Base-by-base conservation (phyloP, 2,113 vertebrate species). In the Eubucco bourcierii region DNA sequence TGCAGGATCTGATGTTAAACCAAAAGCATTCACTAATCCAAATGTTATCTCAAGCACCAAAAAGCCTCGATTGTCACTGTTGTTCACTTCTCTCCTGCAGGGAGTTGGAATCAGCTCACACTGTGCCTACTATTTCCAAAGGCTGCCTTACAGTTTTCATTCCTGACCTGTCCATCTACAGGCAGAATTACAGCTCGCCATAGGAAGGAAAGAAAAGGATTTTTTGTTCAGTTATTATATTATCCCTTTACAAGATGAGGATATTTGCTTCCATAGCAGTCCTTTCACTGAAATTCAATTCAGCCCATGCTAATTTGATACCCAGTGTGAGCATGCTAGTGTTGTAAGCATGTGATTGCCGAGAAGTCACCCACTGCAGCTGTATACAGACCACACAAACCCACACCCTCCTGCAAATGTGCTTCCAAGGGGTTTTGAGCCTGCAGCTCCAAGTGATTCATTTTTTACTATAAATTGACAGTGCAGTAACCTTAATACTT, bases 401-500 rank as follows among this genome's bases (percentile, higher is more conserved):
- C 53, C 34, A 77, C 4, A 2, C 6, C 39, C 27, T 81, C 52
- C 82, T 94, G 53, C 33, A 85, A 63, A 66, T 3, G 9, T 29
- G 12, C 31, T 71, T 67, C 50, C 59, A 66, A 34, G 37, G 10
- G 34, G 68, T 93, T 87, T 75, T 60, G 78, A 94, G 56, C 60
- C 80, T 70, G 52, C 60, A 93, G 71, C 59, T 76, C 27, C 6
- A 28, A 52, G 41, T 90, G 80, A 90, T 88, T 91, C 58, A 88
- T 55, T 77, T 89, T 50, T 53, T 74, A 52, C 64, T 83, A 27
- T 68, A 91, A 90, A 90, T 64, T 3, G 3, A 75, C 61, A 53
- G 64, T 37, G 41, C 44, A 47, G 68, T 86, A 90, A 90, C 44
- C 76, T 78, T 75, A 95, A 86, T 73, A 91, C 74, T 65, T 90